Base-by-base conservation (phyloP, 1,140 invertebrate genomes). In the Pseudomyrmex pallidus region DNA sequence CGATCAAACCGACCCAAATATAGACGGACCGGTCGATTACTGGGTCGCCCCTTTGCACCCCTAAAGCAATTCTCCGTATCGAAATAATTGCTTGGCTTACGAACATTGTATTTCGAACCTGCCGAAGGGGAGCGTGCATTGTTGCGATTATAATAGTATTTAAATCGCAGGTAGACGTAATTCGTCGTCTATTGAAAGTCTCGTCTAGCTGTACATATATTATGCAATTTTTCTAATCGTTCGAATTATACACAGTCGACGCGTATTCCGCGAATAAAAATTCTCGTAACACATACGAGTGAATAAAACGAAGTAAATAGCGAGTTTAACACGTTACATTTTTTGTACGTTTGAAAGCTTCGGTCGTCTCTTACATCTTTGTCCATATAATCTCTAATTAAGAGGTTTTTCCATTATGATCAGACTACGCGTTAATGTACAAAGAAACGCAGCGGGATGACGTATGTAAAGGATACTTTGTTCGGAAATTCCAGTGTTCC, bases 31-130 rank as follows among this genome's bases (percentile, higher is more conserved):
- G 35, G 4, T 35, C 35, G 35, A 35, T 35, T 25, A 48, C 46
- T 66, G 17, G 61, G 57, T 67, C 62, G 59, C 10, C 57, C 44
- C 77, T 74, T 78, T 50, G 22, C 54, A 62, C 22, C 85, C 50
- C 48, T 82, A 59, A 46, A 48, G 9, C n/a, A 68, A 87, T 82
- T 61, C 54, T 72, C 54, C 74, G 82, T 80, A 72, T 87, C 68
- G 63, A 84, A 52, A 72, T 87, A 84, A 87, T 84, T 87, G 82
- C 82, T 59, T 46, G 13, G 61, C 52, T 25, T 80, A 68, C 13
- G 54, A 72, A 22, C 68, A 56, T 35, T 54, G 48, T 44, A 50
- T 44, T 35, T 84, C 84, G 56, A 78, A 86, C 46, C 56, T 87
- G 82, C 50, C 54, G 68, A 74, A 35, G 35, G 35, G 66, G 68